These are phyloP conservation scores for Melanotaenia pygmaea DNA, from an alignment of 2,797 vertebrate species.

Conservation along the genomic window DNA sequence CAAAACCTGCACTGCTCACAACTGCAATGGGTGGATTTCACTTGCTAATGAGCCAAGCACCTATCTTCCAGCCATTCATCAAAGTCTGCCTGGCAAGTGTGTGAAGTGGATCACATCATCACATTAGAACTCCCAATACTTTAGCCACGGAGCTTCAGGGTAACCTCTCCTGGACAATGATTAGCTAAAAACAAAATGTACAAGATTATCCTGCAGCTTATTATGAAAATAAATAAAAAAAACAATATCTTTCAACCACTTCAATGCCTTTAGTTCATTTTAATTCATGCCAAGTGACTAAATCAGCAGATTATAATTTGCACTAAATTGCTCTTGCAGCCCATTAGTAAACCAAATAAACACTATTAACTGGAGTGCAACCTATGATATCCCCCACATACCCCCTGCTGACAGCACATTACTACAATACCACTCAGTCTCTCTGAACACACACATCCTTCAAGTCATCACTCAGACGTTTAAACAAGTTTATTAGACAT, in stretches of 20 bases:
- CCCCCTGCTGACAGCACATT: slow-evolving; percentile 53
- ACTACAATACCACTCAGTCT: slow-evolving; percentile 1
- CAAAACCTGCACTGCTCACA: slow-evolving; percentile 42
- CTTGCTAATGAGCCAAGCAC: slow-evolving; percentile 72
- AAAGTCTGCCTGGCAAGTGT: slow-evolving; percentile 47
- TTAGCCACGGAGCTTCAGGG: slow-evolving; percentile 4
- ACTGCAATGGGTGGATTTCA: slow-evolving; percentile 64
- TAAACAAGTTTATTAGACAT: slow-evolving; percentile 66
- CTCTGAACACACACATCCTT: slow-evolving; percentile 4
- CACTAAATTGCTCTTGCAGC: slow-evolving; percentile 15
- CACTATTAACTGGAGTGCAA: slow-evolving; percentile 31
- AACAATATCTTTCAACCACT: background rate
- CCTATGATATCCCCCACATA: slow-evolving; percentile 23
- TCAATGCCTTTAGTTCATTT: slow-evolving; percentile 16
- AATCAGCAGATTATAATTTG: slow-evolving; percentile 32
- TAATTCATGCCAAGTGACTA: slow-evolving; percentile 13
- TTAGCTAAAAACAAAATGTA: slow-evolving; percentile 25
- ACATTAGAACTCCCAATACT: slow-evolving; percentile 46
- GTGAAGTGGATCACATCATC: slow-evolving; percentile 63
- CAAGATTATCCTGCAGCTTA: background rate
- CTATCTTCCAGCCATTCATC: slow-evolving; percentile 67
- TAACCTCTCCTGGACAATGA: slow-evolving; percentile 40
- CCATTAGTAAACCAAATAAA: slow-evolving; percentile 53
- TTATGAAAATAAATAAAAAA: background rate
- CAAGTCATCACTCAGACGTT: slow-evolving; percentile 20